Conservation (phyloP, 2,888 invertebrate species). For the Eupithecia pulchellata region DNA sequence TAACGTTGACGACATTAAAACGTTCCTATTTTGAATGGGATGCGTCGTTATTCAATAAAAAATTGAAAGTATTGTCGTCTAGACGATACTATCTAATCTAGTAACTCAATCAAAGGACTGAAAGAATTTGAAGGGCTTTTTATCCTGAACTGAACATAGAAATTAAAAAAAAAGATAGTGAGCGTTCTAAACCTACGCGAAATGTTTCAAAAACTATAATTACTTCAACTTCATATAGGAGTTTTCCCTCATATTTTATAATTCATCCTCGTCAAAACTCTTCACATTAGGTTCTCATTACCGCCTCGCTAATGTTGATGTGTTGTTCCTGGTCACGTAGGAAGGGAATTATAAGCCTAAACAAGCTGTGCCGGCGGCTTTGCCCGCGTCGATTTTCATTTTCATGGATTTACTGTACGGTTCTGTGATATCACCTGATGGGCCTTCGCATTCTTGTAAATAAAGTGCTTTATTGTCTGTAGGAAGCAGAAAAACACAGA, state of each 20-base stretch:
- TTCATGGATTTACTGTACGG: not conserved
- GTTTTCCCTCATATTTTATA: not conserved
- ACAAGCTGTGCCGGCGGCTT: not conserved
- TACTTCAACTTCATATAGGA: not conserved
- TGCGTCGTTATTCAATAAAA: too few species aligned
- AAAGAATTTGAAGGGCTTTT: too few species aligned
- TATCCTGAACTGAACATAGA: too few species aligned
- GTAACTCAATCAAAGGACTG: too few species aligned
- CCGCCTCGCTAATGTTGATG: not conserved
- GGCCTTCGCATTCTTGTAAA: not conserved
- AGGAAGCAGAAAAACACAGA: too few species aligned
- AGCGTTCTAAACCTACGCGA: too few species aligned
- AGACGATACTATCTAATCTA: too few species aligned
- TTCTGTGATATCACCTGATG: not conserved
- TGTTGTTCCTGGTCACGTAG: constrained; percentile 11
- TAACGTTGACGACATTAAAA: not conserved
- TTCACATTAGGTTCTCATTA: constrained; percentile 3
- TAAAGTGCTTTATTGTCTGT: too few species aligned
- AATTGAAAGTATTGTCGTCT: too few species aligned
- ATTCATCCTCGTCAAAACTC: not conserved
- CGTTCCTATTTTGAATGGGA: not conserved
- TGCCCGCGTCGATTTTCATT: not conserved
- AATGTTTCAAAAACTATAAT: not conserved
- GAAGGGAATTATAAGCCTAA: not conserved
- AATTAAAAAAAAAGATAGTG: too few species aligned